A percentile compares a stretch with the other conserved stretches of the same genome.
Conservation (phyloP, 2,888 invertebrate genomes). For the Melanostoma scalare region DNA sequence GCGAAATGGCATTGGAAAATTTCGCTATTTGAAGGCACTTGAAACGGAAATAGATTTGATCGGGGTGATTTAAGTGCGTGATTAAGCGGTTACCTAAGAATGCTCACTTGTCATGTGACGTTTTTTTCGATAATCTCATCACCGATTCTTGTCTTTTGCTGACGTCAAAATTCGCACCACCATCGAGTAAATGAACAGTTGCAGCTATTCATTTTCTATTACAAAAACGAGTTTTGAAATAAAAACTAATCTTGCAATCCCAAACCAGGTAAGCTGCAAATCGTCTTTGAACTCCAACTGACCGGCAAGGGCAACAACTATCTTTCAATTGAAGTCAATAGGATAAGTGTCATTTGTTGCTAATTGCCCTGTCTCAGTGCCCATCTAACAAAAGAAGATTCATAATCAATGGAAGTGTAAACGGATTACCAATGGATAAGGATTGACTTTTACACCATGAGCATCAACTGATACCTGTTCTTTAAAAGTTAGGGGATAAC, state of each 20-base stretch:
- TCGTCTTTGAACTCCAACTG: neutral
- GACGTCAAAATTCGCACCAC: too few relatives aligned
- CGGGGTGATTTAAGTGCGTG: too few relatives aligned
- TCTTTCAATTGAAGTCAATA: slow-evolving; percentile 30
- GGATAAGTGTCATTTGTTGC: slow-evolving; percentile 65
- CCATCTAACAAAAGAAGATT: slow-evolving; percentile 35
- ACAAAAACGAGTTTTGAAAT: too few relatives aligned
- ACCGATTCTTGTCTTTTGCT: too few relatives aligned
- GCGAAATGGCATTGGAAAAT: slow-evolving; percentile 58
- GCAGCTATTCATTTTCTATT: too few relatives aligned
- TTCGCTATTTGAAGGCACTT: slow-evolving; percentile 39
- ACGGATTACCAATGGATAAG: slow-evolving; percentile 60
- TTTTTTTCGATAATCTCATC: too few relatives aligned
- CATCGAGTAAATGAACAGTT: too few relatives aligned
- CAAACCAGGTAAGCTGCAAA: neutral
- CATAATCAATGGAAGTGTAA: slow-evolving; percentile 34
- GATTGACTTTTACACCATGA: slow-evolving; percentile 44
- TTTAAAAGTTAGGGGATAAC: slow-evolving; percentile 37
- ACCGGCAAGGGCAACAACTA: neutral
- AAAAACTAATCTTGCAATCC: too few relatives aligned
- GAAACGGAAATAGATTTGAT: slow-evolving; percentile 35
- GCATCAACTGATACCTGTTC: slow-evolving; percentile 30
- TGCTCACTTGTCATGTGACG: too few relatives aligned
- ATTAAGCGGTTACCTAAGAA: too few relatives aligned
- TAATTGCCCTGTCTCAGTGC: slow-evolving; percentile 42